These are phyloP conservation scores for Heliothis virescens DNA, from an alignment of 1,140 invertebrate genomes.

Conservation along the genomic window DNA sequence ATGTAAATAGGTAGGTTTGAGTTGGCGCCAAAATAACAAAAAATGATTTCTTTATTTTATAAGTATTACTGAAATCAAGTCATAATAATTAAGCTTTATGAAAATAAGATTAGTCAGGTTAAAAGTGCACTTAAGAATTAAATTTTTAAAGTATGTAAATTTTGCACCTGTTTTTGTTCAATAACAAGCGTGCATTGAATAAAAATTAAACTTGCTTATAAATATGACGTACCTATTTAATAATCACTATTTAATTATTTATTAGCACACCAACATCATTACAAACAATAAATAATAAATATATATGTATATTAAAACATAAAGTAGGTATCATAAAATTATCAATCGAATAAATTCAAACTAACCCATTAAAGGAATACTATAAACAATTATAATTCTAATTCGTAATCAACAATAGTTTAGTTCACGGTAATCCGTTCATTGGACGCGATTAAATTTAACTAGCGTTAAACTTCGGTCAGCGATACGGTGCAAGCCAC, in stretches of 20 bases:
- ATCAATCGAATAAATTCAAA: not conserved
- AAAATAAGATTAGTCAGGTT: no score
- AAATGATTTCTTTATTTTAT: not conserved
- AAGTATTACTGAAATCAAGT: not conserved
- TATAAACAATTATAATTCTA: constrained; percentile 23
- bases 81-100: not conserved
- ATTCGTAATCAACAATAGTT: constrained; percentile 38
- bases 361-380: constrained; percentile 1
- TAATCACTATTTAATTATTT: no score
- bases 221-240: no score
- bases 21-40: not conserved
- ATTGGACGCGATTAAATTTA: constrained; percentile 12
- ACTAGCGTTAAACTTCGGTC: constrained; percentile 17
- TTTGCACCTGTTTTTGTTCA: no score
- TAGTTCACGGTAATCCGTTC: constrained; percentile 12
- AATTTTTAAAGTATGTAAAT: no score
- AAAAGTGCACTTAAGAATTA: no score
- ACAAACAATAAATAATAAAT: no score
- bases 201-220: no score
- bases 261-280: no score
- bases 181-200: no score
- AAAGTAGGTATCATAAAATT: not conserved
- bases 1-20: not conserved
- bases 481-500: constrained; percentile 6
- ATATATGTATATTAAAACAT: no score